A percentile compares a stretch with the other conserved stretches of the same genome.
Evolutionary conservation across 2,888 invertebrate genomes (phyloP).

Genomic region (Lycaena phlaeas): DNA sequence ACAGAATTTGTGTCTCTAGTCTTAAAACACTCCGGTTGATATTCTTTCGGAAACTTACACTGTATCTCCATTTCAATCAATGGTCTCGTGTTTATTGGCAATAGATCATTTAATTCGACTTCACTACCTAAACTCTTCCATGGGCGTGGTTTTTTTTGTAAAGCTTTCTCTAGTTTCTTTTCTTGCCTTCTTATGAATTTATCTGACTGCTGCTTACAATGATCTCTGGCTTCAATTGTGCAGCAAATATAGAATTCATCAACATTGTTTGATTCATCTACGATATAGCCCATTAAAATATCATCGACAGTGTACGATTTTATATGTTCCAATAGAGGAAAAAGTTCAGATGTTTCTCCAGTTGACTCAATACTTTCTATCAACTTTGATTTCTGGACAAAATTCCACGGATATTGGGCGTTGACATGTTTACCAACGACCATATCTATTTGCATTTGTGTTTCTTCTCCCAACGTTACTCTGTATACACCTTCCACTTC

Average conservation of each 20-base stretch:
- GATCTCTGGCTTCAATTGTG: slow-evolving; percentile 69
- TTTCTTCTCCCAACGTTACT: slow-evolving; percentile 66
- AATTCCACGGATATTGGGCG: slow-evolving; percentile 82
- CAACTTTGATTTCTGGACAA: slow-evolving; percentile 73
- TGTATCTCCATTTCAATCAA: slow-evolving; percentile 79
- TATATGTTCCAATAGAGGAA: slow-evolving; percentile 43
- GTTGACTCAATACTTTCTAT: slow-evolving; percentile 75
- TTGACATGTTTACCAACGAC: slow-evolving; percentile 79
- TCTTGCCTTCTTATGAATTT: slow-evolving; percentile 71
- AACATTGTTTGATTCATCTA: slow-evolving; percentile 71
- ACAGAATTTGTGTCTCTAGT: slow-evolving; percentile 70
- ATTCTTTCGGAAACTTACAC: slow-evolving; percentile 71
- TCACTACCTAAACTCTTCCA: slow-evolving; percentile 80
- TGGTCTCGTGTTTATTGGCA: slow-evolving; percentile 67
- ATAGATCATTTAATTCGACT: slow-evolving; percentile 70
- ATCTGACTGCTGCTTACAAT: slow-evolving; percentile 62
- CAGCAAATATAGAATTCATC: slow-evolving; percentile 82
- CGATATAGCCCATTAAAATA: slow-evolving; percentile 78
- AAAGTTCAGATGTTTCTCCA: slow-evolving; percentile 63
- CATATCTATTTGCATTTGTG: slow-evolving; percentile 75
- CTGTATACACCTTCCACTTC: slow-evolving; percentile 71
- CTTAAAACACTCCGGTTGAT: slow-evolving; percentile 57
- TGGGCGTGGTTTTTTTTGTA: slow-evolving; percentile 66
- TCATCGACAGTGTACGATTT: slow-evolving; percentile 49
- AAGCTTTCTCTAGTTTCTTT: slow-evolving; percentile 68